A percentile compares a stretch with the other conserved stretches of the same genome.
These are phyloP conservation scores for Hyposoter didymator DNA, from an alignment of 2,888 invertebrate species.

Conservation along the genomic window DNA sequence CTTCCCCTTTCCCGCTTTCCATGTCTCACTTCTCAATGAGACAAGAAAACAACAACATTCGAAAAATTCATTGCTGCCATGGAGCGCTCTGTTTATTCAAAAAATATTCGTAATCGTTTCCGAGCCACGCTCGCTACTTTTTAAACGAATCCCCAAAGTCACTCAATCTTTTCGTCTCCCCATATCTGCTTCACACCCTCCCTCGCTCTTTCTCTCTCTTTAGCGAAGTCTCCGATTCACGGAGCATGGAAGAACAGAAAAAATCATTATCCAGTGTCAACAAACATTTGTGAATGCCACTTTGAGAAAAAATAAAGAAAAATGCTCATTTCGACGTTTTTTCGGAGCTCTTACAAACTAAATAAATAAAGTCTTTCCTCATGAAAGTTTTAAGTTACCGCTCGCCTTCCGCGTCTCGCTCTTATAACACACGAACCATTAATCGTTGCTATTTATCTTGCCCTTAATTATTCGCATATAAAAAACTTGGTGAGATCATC, in stretches of 20 bases:
- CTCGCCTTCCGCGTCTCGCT: not conserved
- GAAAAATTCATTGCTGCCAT: constrained; percentile 62
- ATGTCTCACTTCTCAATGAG: not conserved
- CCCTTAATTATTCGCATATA: constrained; percentile 23
- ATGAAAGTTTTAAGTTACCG: constrained; percentile 1
- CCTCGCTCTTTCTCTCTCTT: too few species aligned
- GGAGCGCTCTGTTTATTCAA: constrained; percentile 79
- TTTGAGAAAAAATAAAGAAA: not conserved
- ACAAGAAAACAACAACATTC: constrained; percentile 9
- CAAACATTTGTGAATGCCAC: not conserved
- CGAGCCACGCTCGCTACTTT: constrained; percentile 39
- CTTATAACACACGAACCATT: not conserved
- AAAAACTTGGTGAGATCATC: constrained; percentile 59
- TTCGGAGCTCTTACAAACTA: not conserved
- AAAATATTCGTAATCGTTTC: constrained; percentile 78
- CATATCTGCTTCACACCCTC: not conserved
- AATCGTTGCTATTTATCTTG: constrained; percentile 4
- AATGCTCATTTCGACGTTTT: not conserved
- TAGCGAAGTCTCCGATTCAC: not conserved
- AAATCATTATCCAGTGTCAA: not conserved
- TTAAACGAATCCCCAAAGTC: not conserved
- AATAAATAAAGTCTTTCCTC: constrained; percentile 15
- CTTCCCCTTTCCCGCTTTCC: not conserved
- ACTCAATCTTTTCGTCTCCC: not conserved
- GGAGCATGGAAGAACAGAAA: constrained; percentile 46